Evolutionary conservation across 2,113 vertebrate genomes (phyloP), one percentile per base, ranked within the genome.

Genomic region (Cettia cetti): DNA sequence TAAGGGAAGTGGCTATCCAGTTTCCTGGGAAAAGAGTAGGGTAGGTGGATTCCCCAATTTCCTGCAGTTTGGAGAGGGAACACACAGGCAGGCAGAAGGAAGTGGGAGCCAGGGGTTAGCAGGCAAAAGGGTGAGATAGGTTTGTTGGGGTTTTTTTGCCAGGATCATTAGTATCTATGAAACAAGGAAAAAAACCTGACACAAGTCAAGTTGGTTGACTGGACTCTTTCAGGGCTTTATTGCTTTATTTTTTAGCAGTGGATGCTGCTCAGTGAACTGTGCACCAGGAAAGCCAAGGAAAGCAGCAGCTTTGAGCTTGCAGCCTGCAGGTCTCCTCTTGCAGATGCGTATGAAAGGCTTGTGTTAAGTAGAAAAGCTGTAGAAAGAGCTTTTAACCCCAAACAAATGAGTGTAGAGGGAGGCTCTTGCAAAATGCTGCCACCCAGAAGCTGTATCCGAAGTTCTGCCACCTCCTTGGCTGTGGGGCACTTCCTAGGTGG

Each of bases 161-260:
- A 28, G 40, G 15, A 64, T 56, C 19, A 26, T 76, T 47, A 72
- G 49, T n/a, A 63, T 49, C 47, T 47, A 35, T 31, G 60, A 91
- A 91, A 82, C 16, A 87, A 47, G 15, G 15, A 28, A 24, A 89
- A 79, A 82, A 27, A 6, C 12, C 37, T 42, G 39, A 70, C 0
- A 2, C 0, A 0, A 69, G 22, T 31, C 30, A 91, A 52, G 26
- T 64, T 65, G 33, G 22, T 18, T 53, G 49, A n/a, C 37, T 0
- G 0, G 30, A 52, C 82, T 72, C 15, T 64, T 68, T 68, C 33
- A 2, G 1, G 27, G 37, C 70, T 44, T 68, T 39, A 19, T 45
- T 27, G 37, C 70, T 44, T 68, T 39, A 19, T 45, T 27, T 83
- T 92, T 52, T 12, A 84, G 56, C 15, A 71, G 18, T 0, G 4